Evolutionary conservation across 2,888 invertebrate genomes (phyloP), one percentile per base, ranked within the genome.

Genomic region (Oxyteleia sp.): DNA sequence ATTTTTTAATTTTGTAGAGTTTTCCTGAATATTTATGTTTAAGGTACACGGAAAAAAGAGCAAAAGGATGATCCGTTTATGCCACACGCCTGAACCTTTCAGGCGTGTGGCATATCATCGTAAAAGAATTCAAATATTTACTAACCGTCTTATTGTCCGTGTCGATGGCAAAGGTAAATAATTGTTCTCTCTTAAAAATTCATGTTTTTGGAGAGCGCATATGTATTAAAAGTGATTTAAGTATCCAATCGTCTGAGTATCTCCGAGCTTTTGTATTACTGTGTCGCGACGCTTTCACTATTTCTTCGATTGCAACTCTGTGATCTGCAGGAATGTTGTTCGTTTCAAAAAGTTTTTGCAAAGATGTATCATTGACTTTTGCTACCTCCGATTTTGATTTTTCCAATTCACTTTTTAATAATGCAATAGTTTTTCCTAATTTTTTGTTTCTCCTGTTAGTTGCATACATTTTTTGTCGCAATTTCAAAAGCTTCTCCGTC

Each of bases 141-240:
- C n/a, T n/a, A n/a, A 47, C 47, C 47, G 3, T 5, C 20, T 3
- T 18, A 47, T 20, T 47, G 47, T 47, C 10, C 20, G 4, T 10
- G 0, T 18, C 5, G 3, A 8, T 15, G 47, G 47, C 10, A 47
- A 20, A 7, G 47, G 47, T 11, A 47, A 18, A 47, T 47, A 47
- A 11, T 47, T 47, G 10, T 47, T 47, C 1, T 47, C 47, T 10
- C 18, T 16, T 2, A 47, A 4, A 10, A 47, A 47, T 13, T 18
- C 18, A 47, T 8, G 18, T 10, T 16, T 47, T 47, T 4, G 47
- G 47, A 1, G 47, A 47, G 10, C 20, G 47, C 47, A 47, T 47
- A 20, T 47, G 47, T 8, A 47, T 18, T 18, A 47, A 47, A 10
- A 47, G 16, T 10, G 47, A 47, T 7, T 18, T 18, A 2, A 47